Conservation (phyloP, 2,113 vertebrate genomes). For the Murina feae region DNA sequence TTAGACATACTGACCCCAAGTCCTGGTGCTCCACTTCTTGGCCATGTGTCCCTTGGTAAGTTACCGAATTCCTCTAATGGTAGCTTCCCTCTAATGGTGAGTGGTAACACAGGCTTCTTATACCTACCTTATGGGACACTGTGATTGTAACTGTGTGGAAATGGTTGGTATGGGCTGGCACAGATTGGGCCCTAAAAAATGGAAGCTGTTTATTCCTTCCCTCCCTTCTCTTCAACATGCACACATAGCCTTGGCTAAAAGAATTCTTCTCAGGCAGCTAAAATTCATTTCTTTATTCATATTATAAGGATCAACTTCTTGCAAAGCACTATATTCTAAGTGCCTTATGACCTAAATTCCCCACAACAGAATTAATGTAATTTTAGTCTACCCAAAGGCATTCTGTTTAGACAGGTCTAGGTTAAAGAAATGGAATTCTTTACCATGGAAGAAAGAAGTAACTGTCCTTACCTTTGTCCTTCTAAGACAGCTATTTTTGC, state of each 20-base stretch:
- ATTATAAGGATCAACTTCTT: background rate
- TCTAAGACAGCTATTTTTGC: background rate
- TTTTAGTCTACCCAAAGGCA: background rate
- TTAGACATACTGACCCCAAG: background rate
- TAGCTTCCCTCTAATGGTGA: too few species aligned
- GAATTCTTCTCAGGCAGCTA: background rate
- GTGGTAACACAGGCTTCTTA: background rate
- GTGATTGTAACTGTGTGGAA: background rate
- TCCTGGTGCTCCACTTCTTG: background rate
- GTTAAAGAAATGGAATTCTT: background rate
- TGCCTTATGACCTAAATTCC: background rate
- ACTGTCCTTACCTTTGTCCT: background rate
- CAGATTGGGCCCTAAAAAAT: background rate
- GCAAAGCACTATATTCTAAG: background rate
- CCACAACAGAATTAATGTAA: background rate
- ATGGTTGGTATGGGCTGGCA: background rate
- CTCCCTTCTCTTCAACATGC: background rate
- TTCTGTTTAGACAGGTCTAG: background rate
- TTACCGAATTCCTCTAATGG: background rate
- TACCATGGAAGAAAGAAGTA: background rate
- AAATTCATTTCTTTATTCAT: background rate
- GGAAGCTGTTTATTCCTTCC: background rate
- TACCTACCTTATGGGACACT: rapidly evolving
- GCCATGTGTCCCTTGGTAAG: background rate
- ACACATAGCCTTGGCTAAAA: background rate